Conservation (phyloP, 2,113 vertebrate genomes). For the Mionectes macconnelli region DNA sequence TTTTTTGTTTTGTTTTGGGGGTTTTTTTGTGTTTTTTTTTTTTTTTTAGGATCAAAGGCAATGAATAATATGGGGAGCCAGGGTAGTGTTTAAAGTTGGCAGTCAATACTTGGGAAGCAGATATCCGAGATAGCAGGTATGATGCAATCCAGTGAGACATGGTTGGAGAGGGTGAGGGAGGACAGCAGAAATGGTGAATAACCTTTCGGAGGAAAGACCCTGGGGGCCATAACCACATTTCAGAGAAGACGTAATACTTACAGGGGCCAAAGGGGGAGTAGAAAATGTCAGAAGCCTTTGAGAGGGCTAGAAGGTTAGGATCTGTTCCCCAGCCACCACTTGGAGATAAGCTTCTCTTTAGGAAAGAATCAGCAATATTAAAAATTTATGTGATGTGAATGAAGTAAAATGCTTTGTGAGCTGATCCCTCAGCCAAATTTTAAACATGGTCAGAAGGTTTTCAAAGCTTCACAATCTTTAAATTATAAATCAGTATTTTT, state of each 20-base stretch:
- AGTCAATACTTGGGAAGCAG: background rate
- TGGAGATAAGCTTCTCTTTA: conserved; percentile 11
- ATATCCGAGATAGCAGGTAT: background rate
- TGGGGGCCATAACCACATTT: background rate
- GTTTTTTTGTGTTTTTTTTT: background rate
- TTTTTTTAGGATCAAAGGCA: background rate
- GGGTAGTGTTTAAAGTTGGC: background rate
- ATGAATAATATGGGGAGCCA: background rate
- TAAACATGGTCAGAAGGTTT: background rate
- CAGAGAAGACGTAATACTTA: background rate
- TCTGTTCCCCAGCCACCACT: background rate
- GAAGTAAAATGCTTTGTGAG: conserved; percentile 7
- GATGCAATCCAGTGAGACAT: background rate
- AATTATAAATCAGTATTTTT: background rate
- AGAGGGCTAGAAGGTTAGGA: background rate
- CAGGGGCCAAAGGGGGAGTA: background rate
- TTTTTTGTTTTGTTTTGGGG: too few relatives aligned
- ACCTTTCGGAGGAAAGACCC: background rate
- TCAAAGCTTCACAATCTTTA: background rate
- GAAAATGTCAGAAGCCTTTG: conserved; percentile 22
- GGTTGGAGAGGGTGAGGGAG: background rate
- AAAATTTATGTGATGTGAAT: background rate
- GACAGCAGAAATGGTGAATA: background rate
- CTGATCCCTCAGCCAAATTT: background rate
- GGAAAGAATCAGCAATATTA: conserved; percentile 13